phyloP scores from a whole-genome alignment of 2,113 vertebrate genomes.

The Hydrolagus affinis region DNA sequence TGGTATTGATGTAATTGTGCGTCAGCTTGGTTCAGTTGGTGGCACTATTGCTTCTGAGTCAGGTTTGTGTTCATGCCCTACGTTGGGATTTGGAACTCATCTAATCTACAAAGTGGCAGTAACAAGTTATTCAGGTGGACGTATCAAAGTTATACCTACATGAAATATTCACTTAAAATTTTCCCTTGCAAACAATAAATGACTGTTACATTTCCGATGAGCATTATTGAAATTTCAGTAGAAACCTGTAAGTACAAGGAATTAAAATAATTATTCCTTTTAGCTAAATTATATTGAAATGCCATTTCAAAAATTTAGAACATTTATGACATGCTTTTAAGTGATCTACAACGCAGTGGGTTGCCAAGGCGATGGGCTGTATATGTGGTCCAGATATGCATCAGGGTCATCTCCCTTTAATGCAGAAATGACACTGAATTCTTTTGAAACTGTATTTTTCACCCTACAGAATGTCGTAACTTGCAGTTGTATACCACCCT shows the following conservation, averaged over 20 bases:
- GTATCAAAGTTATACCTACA: neutral
- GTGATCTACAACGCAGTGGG: neutral
- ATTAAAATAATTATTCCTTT: neutral
- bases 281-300: neutral
- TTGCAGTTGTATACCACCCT: no score
- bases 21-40: no score
- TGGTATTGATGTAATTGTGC: no score
- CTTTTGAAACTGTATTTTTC: neutral
- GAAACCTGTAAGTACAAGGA: neutral
- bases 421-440: neutral
- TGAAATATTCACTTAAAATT: neutral
- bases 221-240: neutral
- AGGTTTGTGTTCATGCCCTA: no score
- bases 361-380: conserved; percentile 3
- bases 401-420: neutral
- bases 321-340: no score
- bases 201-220: neutral
- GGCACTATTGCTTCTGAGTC: no score
- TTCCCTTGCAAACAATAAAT: neutral
- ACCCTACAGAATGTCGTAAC: no score
- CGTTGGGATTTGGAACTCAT: no score
- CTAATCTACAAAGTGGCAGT: no score
- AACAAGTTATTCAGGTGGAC: neutral
- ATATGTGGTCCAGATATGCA: conserved; percentile 12
- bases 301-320: no score